Percentiles rank a stretch among this genome's conserved stretches.
Evolutionary conservation across 2,113 vertebrate species (phyloP).

Genomic region (Alosa alosa): DNA sequence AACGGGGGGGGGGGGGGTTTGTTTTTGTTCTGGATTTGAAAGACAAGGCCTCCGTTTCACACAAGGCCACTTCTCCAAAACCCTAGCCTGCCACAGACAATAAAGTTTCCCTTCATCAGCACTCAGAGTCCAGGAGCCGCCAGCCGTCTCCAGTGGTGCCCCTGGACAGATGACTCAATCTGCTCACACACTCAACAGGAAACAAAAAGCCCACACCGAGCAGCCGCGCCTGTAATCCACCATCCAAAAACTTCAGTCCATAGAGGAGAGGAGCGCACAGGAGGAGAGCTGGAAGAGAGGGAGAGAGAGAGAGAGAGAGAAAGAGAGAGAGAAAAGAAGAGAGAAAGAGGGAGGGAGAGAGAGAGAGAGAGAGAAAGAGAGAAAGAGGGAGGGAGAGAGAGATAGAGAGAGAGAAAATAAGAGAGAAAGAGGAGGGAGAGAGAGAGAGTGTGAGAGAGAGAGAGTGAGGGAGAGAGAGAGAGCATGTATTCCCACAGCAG

Average conservation of each 20-base stretch:
- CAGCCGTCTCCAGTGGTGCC: not conserved
- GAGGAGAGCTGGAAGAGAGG: not conserved
- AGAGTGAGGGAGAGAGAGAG: not conserved
- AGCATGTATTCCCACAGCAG: not conserved
- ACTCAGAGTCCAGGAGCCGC: not conserved
- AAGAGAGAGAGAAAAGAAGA: not conserved
- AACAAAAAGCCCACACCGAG: not conserved
- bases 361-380: not conserved
- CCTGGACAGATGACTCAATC: not conserved
- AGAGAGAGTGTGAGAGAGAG: not conserved
- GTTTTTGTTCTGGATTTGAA: not conserved
- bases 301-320: not conserved
- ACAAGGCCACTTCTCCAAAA: not conserved
- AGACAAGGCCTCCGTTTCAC: not conserved
- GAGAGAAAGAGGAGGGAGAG: not conserved
- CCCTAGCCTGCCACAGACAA: not conserved
- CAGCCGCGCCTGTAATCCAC: not conserved
- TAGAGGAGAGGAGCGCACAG: not conserved
- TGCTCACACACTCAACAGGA: not conserved
- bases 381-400: too few relatives aligned
- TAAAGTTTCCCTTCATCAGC: not conserved
- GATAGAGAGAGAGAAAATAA: not conserved
- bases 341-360: not conserved
- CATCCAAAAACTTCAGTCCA: not conserved
- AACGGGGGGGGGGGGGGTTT: not conserved